Evolutionary conservation across 2,888 invertebrate genomes (phyloP).

Genomic region (Calliphora vomitoria): DNA sequence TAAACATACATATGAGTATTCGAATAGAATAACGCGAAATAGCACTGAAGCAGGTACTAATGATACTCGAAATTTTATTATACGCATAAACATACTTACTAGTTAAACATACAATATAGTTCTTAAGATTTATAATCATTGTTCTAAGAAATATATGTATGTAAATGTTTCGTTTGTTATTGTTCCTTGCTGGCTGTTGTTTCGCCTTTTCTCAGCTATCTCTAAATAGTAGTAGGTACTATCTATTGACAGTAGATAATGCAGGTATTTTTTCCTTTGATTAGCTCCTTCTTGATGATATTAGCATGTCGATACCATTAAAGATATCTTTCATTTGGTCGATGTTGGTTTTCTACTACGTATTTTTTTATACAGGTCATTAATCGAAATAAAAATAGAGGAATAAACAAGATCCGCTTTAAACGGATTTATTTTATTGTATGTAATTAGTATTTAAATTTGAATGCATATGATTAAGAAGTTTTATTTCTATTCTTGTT

Average conservation of each 20-base stretch:
- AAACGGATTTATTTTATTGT: too few species aligned
- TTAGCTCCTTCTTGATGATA: neutral
- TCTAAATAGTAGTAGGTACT: slow-evolving; percentile 3
- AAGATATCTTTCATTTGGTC: slow-evolving; percentile 23
- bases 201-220: neutral
- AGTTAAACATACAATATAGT: slow-evolving; percentile 25
- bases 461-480: too few species aligned
- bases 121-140: slow-evolving; percentile 29
- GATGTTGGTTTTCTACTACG: slow-evolving; percentile 9
- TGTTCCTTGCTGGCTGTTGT: neutral
- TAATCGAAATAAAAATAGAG: neutral
- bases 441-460: too few species aligned
- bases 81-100: slow-evolving; percentile 49
- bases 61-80: neutral
- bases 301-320: slow-evolving; percentile 11
- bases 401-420: too few species aligned
- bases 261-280: neutral
- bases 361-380: neutral
- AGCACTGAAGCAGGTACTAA: slow-evolving; percentile 13
- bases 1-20: neutral
- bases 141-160: slow-evolving; percentile 35
- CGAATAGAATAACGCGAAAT: neutral
- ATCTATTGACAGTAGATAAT: neutral
- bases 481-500: too few species aligned
- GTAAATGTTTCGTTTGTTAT: neutral